Conservation (phyloP, 2,888 invertebrate genomes). For the Nipponacmea schrenckii region DNA sequence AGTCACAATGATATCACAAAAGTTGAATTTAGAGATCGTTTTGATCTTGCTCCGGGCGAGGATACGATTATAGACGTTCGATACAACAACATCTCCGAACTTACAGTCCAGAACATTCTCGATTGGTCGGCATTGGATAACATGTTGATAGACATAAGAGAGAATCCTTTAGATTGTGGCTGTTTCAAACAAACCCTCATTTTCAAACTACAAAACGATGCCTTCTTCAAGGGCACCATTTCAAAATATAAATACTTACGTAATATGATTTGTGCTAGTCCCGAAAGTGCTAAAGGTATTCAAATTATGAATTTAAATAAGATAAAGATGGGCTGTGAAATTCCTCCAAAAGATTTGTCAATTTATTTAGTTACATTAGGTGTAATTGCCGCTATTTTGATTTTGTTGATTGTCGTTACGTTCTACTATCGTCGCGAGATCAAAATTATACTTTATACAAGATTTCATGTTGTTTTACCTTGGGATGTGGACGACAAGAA, state of each 20-base stretch:
- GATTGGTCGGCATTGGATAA: conserved; percentile 33
- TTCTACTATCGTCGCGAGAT: conserved; percentile 34
- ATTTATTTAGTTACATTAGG: conserved; percentile 14
- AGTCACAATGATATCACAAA: not conserved
- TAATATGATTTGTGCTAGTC: conserved; percentile 34
- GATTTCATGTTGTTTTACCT: conserved; percentile 50
- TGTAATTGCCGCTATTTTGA: conserved; percentile 19
- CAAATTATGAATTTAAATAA: conserved; percentile 26
- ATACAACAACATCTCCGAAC: conserved; percentile 42
- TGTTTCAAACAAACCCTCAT: conserved; percentile 29
- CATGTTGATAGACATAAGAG: conserved; percentile 41
- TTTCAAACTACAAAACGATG: conserved; percentile 16
- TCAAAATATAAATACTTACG: conserved; percentile 35
- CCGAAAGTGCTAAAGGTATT: conserved; percentile 28
- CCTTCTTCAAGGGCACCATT: conserved; percentile 9
- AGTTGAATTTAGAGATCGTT: conserved; percentile 13
- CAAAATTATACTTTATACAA: conserved; percentile 47
- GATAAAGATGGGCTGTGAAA: conserved; percentile 23
- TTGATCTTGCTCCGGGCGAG: not conserved
- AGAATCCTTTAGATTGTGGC: conserved; percentile 46
- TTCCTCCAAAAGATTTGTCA: not conserved
- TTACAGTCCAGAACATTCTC: conserved; percentile 36
- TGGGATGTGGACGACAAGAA: conserved; percentile 25
- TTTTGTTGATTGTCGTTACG: conserved; percentile 21
- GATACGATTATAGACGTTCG: conserved; percentile 18